Percentiles rank a stretch among this genome's conserved stretches.
Conservation (phyloP, 2,888 invertebrate species). For the Hypsopygia costalis region DNA sequence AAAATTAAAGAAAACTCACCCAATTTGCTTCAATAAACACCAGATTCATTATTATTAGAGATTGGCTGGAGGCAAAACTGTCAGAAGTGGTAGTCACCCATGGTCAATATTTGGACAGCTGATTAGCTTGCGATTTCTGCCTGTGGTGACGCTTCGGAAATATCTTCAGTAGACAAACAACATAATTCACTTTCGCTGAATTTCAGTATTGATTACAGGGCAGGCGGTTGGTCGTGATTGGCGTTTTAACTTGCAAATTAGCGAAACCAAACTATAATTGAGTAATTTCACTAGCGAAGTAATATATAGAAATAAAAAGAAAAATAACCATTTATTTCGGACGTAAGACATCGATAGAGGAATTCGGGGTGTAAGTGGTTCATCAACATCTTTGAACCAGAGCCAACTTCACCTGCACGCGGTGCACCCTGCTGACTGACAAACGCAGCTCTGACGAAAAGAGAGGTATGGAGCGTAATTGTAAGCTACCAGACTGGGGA, state of each 20-base stretch:
- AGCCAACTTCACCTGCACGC: no score
- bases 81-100: slow-evolving; percentile 1
- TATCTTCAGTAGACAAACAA: slow-evolving; percentile 35
- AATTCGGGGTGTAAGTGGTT: no score
- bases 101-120: slow-evolving; percentile 28
- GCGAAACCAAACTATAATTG: slow-evolving; percentile 14
- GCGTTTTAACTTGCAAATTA: slow-evolving; percentile 17
- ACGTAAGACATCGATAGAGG: no score
- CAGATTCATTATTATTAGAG: background rate
- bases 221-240: slow-evolving; percentile 22
- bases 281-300: no score
- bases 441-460: no score
- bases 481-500: no score
- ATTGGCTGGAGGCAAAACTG: background rate
- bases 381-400: no score
- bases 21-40: background rate
- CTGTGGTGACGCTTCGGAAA: slow-evolving; percentile 30
- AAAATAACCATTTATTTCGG: no score
- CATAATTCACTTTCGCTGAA: slow-evolving; percentile 35
- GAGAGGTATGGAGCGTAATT: no score
- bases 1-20: background rate
- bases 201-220: slow-evolving; percentile 28
- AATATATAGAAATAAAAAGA: no score
- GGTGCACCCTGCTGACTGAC: no score
- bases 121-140: slow-evolving; percentile 26